Evolutionary conservation across 2,888 invertebrate genomes (phyloP).

Genomic region (Rhingia campestris): DNA sequence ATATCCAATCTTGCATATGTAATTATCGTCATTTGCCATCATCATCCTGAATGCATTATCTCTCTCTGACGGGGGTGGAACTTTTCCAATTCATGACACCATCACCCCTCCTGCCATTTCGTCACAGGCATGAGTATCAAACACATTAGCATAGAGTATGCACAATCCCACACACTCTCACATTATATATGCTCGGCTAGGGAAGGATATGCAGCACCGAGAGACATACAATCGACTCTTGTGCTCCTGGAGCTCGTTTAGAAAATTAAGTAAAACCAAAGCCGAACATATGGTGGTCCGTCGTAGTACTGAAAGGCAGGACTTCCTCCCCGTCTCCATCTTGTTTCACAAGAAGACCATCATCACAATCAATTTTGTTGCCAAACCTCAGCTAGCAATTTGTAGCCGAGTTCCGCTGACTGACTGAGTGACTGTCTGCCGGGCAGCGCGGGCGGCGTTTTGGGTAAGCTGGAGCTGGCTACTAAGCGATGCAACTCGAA

Average conservation of each 20-base stretch:
- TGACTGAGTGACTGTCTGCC: slow-evolving; percentile 38
- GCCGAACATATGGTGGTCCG: slow-evolving; percentile 50
- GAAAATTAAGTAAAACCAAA: slow-evolving; percentile 71
- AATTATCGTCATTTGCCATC: slow-evolving; percentile 73
- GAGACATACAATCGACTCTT: slow-evolving; percentile 47
- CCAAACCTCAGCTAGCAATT: slow-evolving; percentile 72
- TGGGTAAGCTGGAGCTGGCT: slow-evolving; percentile 29
- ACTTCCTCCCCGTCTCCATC: not conserved
- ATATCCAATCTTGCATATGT: slow-evolving; percentile 70
- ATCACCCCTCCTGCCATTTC: not conserved
- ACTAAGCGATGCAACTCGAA: slow-evolving; percentile 43
- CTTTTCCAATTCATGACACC: slow-evolving; percentile 61
- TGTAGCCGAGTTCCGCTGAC: slow-evolving; percentile 60
- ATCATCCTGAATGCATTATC: slow-evolving; percentile 71
- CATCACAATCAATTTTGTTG: slow-evolving; percentile 73
- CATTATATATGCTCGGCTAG: slow-evolving; percentile 3
- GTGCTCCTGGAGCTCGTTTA: slow-evolving; percentile 54
- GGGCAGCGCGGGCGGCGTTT: not conserved
- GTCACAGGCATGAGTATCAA: slow-evolving; percentile 22
- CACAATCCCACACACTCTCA: slow-evolving; percentile 14
- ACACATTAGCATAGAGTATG: slow-evolving; percentile 47
- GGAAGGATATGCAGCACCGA: slow-evolving; percentile 11
- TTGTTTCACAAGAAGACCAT: slow-evolving; percentile 42
- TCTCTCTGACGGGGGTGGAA: slow-evolving; percentile 27
- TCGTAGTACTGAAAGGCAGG: not conserved